phyloP scores from a whole-genome alignment of 2,797 vertebrate genomes.

The Muscicapa striata region DNA sequence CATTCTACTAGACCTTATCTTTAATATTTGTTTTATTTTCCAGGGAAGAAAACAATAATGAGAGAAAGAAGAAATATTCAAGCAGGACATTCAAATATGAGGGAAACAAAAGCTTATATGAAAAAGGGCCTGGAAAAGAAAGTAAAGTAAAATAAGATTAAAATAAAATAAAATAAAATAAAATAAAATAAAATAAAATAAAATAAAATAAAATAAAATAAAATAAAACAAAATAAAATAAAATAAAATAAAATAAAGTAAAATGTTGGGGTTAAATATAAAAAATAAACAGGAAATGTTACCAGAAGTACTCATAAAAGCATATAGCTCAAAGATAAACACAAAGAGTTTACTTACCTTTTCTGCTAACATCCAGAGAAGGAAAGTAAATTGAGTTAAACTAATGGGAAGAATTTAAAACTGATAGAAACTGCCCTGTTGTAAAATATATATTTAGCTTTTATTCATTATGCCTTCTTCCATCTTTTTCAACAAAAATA shows the following conservation, averaged over 20 bases:
- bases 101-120: not conserved
- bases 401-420: not conserved
- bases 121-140: not conserved
- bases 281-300: not conserved
- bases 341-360: not conserved
- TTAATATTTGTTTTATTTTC: not conserved
- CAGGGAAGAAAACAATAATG: not conserved
- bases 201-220: not conserved
- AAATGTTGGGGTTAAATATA: accelerated
- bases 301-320: not conserved
- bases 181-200: not conserved
- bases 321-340: not conserved
- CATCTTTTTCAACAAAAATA: not conserved
- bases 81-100: not conserved
- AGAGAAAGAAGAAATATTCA: not conserved
- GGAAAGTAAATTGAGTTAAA: not conserved
- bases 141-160: not conserved
- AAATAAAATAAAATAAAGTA: not conserved
- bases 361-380: not conserved
- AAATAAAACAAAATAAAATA: not conserved
- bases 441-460: not conserved
- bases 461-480: not conserved
- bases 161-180: too few species aligned
- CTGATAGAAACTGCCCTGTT: not conserved
- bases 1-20: not conserved